A percentile compares a stretch with the other conserved stretches of the same genome.
Conservation (phyloP, 2,888 invertebrate species). For the Temnothorax rugatulus region DNA sequence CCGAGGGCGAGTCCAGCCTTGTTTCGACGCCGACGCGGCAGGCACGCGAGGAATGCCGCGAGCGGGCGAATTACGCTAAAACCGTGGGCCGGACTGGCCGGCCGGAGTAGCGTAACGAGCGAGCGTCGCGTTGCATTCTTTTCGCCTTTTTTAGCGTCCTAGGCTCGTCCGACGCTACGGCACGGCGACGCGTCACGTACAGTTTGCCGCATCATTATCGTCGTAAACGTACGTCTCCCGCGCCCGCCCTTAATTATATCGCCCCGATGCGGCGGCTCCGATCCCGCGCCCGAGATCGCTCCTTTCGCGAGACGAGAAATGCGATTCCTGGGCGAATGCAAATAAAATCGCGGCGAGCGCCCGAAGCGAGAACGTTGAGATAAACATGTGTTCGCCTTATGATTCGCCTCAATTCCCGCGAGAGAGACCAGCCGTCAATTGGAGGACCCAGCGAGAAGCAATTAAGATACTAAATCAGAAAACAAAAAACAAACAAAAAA, state of each 20-base stretch:
- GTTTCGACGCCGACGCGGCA: constrained; percentile 66
- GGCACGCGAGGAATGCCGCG: constrained; percentile 68
- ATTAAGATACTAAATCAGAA: too few relatives aligned
- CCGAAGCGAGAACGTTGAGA: background rate
- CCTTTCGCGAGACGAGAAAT: background rate
- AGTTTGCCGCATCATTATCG: background rate
- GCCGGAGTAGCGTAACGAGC: constrained; percentile 56
- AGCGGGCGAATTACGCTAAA: constrained; percentile 47
- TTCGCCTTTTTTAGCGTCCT: constrained; percentile 54
- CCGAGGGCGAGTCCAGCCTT: constrained; percentile 53
- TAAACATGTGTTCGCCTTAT: background rate
- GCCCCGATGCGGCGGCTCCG: background rate
- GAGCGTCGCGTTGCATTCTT: constrained; percentile 39
- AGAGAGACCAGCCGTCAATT: background rate
- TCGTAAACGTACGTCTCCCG: background rate
- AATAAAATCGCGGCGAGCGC: constrained; percentile 1
- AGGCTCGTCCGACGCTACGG: background rate
- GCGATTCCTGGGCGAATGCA: background rate
- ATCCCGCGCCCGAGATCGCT: too few relatives aligned
- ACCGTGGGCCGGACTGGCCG: constrained; percentile 42
- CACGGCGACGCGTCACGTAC: constrained; percentile 11
- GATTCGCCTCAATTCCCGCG: background rate
- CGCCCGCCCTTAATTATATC: background rate
- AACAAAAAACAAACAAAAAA: too few relatives aligned
- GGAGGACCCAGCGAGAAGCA: background rate